A percentile compares a stretch with the other conserved stretches of the same genome.
These are phyloP conservation scores for Pristionchus mayeri DNA, from an alignment of 2,888 invertebrate genomes.

Conservation along the genomic window DNA sequence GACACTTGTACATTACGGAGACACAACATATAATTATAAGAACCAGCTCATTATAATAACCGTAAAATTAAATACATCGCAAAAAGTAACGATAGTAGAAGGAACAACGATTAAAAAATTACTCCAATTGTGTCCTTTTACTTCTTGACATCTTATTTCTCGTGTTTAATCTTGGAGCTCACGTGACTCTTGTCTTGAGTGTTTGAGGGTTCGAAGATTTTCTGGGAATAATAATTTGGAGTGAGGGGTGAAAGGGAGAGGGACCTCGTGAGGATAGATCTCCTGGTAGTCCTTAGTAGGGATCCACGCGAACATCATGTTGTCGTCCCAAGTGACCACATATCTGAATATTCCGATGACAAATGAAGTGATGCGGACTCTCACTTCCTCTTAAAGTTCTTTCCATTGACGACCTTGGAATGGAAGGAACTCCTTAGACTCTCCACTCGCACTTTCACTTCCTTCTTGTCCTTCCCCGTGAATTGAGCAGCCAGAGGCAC, in stretches of 20 bases:
- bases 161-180: no score
- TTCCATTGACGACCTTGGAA: neutral
- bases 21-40: no score
- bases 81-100: no score
- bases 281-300: neutral
- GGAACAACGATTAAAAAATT: no score
- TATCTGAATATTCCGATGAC: neutral
- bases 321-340: neutral
- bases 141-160: neutral
- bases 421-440: neutral
- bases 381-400: neutral
- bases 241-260: neutral
- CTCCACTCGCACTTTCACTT: neutral
- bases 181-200: no score
- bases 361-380: neutral
- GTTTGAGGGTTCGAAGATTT: neutral
- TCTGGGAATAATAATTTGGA: neutral
- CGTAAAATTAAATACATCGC: no score
- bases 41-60: no score
- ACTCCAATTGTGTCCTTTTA: no score
- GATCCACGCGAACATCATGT: neutral
- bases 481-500: constrained; percentile 3
- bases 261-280: neutral
- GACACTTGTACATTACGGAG: no score
- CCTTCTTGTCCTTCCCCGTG: neutral